Conservation (phyloP, 2,888 invertebrate genomes). For the Erebia ligea region DNA sequence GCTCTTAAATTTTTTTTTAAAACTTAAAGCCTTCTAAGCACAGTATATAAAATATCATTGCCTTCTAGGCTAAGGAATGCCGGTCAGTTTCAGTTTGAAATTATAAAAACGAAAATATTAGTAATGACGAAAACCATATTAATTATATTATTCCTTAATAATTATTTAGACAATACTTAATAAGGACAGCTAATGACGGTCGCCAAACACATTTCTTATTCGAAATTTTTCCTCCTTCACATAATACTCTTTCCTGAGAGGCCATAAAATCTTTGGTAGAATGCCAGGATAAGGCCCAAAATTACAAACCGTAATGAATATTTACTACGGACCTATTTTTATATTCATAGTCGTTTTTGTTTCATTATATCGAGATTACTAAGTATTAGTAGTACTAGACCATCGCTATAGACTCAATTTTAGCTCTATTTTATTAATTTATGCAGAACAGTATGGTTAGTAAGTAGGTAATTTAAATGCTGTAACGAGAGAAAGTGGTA, state of each 20-base stretch:
- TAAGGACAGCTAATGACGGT: slow-evolving; percentile 20
- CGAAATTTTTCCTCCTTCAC: slow-evolving; percentile 31
- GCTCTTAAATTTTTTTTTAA: no score
- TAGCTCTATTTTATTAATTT: not conserved
- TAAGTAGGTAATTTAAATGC: no score
- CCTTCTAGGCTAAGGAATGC: no score
- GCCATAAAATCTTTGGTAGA: slow-evolving; percentile 37
- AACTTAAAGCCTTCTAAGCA: no score
- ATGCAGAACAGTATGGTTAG: not conserved
- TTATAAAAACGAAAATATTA: no score
- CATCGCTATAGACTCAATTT: not conserved
- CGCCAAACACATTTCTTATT: slow-evolving; percentile 31
- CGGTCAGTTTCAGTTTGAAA: no score
- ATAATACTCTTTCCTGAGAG: slow-evolving; percentile 29
- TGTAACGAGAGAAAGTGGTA: no score
- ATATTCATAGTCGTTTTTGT: slow-evolving; percentile 31
- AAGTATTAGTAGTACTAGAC: slow-evolving; percentile 10
- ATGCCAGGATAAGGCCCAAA: slow-evolving; percentile 36
- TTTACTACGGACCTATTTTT: slow-evolving; percentile 32
- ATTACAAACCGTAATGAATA: slow-evolving; percentile 38
- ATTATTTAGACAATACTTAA: slow-evolving; percentile 14
- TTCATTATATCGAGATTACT: slow-evolving; percentile 29
- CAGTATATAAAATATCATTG: no score
- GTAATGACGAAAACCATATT: not conserved
- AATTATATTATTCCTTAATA: slow-evolving; percentile 8